Conservation (phyloP, 2,888 invertebrate species). For the Chymomyza caudatula region DNA sequence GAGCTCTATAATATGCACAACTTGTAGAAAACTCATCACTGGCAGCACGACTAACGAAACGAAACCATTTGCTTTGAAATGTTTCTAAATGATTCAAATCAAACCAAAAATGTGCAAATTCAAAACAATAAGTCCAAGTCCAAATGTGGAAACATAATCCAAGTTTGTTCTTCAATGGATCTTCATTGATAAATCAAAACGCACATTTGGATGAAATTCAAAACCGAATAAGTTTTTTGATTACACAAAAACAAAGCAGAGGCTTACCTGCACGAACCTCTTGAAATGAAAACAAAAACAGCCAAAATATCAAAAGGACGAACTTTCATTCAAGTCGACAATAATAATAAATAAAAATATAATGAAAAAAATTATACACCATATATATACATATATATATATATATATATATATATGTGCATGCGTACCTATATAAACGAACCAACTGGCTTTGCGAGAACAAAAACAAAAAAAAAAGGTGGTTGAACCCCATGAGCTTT, state of each 20-base stretch:
- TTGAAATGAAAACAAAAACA: constrained; percentile 17
- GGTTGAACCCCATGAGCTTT: constrained; percentile 51
- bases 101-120: no score
- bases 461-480: constrained; percentile 36
- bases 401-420: constrained; percentile 25
- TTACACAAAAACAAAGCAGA: constrained; percentile 2
- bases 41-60: no score
- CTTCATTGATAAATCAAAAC: constrained; percentile 32
- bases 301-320: constrained; percentile 50
- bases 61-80: no score
- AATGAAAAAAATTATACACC: constrained; percentile 22
- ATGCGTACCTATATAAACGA: constrained; percentile 15
- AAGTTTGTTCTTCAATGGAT: neutral
- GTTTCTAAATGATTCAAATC: no score
- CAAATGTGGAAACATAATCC: no score
- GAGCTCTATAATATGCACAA: no score
- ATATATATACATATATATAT: constrained; percentile 24
- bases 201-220: constrained; percentile 52
- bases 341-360: constrained; percentile 13
- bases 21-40: no score
- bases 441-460: constrained; percentile 2
- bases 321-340: constrained; percentile 35
- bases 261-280: constrained; percentile 22
- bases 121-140: no score
- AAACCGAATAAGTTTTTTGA: constrained; percentile 34